These are phyloP conservation scores for Emydocephalus ijimae DNA, from an alignment of 2,113 vertebrate genomes.

Conservation along the genomic window DNA sequence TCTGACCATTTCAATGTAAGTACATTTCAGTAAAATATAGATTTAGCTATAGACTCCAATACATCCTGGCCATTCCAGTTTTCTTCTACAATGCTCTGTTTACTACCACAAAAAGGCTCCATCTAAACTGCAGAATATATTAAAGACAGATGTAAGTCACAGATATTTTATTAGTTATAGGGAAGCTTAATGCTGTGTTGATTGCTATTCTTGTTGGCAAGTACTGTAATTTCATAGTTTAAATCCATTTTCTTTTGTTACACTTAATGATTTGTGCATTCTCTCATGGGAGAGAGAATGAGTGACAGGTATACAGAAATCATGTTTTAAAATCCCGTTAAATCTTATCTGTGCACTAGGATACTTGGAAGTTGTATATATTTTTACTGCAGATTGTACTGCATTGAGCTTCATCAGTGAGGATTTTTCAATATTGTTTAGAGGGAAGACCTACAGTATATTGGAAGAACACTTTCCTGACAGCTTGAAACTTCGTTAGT, in stretches of 20 bases:
- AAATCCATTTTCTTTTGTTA: not conserved
- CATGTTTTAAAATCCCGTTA: not conserved
- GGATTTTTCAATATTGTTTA: not conserved
- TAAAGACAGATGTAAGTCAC: not conserved
- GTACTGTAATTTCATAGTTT: not conserved
- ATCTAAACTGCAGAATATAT: not conserved
- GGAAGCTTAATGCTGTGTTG: not conserved
- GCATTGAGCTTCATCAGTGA: not conserved
- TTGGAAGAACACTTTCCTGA: not conserved
- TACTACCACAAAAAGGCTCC: not conserved
- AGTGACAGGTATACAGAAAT: not conserved
- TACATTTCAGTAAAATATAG: not conserved
- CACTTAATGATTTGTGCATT: not conserved
- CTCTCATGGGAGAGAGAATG: not conserved
- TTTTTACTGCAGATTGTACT: not conserved
- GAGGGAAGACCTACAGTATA: not conserved
- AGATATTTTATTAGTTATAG: not conserved
- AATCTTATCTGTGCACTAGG: not conserved
- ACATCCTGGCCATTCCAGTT: not conserved
- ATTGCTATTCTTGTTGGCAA: not conserved
- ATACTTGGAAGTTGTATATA: not conserved
- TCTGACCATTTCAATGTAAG: not conserved
- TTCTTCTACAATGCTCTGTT: not conserved
- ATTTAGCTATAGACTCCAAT: not conserved
- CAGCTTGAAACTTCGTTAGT: not conserved